A percentile compares a stretch with the other conserved stretches of the same genome.
Conservation (phyloP, 2,113 vertebrate genomes). For the Oncorhynchus mykiss region DNA sequence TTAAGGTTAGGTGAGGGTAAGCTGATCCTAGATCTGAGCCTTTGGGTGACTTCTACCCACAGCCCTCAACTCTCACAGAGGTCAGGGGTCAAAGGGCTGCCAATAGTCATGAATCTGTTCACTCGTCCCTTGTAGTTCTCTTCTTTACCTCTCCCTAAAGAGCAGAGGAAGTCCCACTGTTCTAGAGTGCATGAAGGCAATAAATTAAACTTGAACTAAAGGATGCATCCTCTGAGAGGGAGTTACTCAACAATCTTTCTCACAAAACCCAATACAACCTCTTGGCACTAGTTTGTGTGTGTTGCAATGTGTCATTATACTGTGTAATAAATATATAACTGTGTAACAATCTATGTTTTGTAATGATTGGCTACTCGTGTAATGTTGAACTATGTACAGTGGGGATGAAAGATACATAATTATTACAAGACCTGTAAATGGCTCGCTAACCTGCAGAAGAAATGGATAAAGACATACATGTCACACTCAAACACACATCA, state of each 20-base stretch:
- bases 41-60: no score
- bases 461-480: constrained; percentile 33
- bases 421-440: no score
- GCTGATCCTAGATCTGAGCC: no score
- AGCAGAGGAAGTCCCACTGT: not conserved
- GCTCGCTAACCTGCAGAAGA: constrained; percentile 42
- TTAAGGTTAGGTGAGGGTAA: no score
- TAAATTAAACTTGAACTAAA: no score
- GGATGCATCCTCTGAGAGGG: not conserved
- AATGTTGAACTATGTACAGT: no score
- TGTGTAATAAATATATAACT: not conserved
- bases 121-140: constrained; percentile 21
- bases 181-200: not conserved
- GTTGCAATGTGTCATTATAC: not conserved
- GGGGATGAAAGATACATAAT: no score
- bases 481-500: constrained; percentile 33
- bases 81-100: constrained; percentile 42
- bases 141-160: constrained; percentile 1
- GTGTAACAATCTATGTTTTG: no score
- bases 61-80: constrained; percentile 30
- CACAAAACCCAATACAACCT: not conserved
- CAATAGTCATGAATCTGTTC: constrained; percentile 28
- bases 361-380: no score
- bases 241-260: not conserved
- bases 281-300: not conserved